Evolutionary conservation across 1,140 invertebrate genomes (phyloP), one percentile per base, ranked within the genome.

Genomic region (Littorina saxatilis): DNA sequence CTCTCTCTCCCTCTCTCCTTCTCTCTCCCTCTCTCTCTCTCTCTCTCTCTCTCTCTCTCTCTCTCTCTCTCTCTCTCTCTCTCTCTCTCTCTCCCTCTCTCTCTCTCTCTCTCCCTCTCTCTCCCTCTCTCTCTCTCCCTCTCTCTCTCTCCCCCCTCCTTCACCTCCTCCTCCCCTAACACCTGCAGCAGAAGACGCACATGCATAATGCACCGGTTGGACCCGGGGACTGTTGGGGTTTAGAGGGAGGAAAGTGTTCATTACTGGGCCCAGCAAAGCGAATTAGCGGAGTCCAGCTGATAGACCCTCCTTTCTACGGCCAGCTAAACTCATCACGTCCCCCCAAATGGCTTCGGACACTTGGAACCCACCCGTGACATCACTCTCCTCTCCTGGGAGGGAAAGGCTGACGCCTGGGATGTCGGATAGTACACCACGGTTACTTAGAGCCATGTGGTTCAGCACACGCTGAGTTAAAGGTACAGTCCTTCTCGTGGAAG

Each of bases 91-190:
- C n/a, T 66, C 7, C 32, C 5, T 70, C 15, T 17, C 37, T 43
- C 68, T 72, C 37, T 72, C 37, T 72, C 68, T 47, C 40, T 40
- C 40, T 47, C 40, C 29, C 40, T 40, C 40, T 47, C 68, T n/a
- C n/a, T 40, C 9, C 17, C 40, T 52, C n/a, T 29, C 50, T 74
- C 39, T 29, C 43, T 1, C 27, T 35, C 29, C 35, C 66, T 68
- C 66, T 68, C 66, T 68, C 70, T 43, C 40, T 73, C 39, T 15
- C 39, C 43, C 43, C 43, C 43, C 43, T 47, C 17, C 43, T 47
- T n/a, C 61, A 5, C 2, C 43, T 47, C 43, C 43, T 47, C 43
- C 43, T 9, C 43, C 43, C 43, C 43, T 47, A 47, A n/a, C 27
- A 23, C 58, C 20, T 61, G 58, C 5, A 7, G 9, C 9, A 61